Conservation (phyloP, 2,797 vertebrate genomes). For the Carduelis carduelis region DNA sequence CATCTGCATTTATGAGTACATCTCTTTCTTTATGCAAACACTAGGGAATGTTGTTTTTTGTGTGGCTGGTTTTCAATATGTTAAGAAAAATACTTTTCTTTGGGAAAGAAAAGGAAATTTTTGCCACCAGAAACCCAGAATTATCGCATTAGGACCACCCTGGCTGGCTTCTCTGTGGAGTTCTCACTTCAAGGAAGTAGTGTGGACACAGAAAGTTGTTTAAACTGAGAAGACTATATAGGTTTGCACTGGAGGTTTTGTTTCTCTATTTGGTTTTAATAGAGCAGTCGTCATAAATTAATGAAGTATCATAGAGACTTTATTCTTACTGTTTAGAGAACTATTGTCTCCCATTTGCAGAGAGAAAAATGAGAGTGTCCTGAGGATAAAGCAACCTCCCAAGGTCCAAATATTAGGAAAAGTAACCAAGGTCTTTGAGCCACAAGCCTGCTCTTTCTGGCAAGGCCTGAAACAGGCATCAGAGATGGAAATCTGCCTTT, state of each 20-base stretch:
- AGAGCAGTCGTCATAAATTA: background rate
- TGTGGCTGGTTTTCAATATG: background rate
- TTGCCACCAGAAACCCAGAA: conserved; percentile 35
- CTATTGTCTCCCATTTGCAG: background rate
- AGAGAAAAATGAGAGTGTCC: background rate
- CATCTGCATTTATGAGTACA: background rate
- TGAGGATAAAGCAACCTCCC: background rate
- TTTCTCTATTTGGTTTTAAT: background rate
- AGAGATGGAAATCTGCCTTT: background rate
- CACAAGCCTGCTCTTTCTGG: background rate
- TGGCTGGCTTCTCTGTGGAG: background rate
- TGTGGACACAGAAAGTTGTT: background rate
- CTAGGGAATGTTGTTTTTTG: background rate
- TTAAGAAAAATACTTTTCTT: background rate
- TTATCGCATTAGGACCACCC: conserved; percentile 44
- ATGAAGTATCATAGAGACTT: background rate
- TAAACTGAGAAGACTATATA: background rate
- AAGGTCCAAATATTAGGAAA: background rate
- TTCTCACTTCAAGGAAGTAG: background rate
- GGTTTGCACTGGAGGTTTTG: background rate
- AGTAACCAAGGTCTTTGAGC: background rate
- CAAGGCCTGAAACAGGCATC: background rate
- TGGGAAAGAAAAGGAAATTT: background rate
- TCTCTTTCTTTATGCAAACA: background rate
- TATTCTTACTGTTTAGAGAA: background rate